Conservation (phyloP, 2,113 vertebrate genomes). For the Balaenoptera acutorostrata region DNA sequence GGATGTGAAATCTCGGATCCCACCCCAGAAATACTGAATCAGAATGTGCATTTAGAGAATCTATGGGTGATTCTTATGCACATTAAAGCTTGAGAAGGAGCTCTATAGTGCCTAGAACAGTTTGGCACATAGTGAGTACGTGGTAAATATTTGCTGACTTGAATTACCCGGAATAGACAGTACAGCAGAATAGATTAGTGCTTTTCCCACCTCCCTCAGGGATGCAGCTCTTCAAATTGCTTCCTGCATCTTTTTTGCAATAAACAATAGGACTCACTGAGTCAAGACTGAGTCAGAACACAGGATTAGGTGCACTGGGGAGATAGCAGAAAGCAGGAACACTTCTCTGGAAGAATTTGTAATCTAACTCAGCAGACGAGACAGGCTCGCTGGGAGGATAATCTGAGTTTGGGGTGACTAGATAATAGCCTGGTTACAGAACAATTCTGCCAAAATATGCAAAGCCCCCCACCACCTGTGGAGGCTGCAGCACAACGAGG, state of each 20-base stretch:
- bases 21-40: not conserved
- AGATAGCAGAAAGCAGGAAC: not conserved
- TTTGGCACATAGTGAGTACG: not conserved
- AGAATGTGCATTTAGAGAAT: not conserved
- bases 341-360: not conserved
- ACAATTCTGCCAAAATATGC: not conserved
- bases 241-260: not conserved
- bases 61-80: not conserved
- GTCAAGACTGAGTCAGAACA: not conserved
- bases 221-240: not conserved
- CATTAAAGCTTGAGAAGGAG: not conserved
- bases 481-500: not conserved
- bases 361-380: not conserved
- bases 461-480: not conserved
- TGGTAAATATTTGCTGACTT: not conserved
- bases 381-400: not conserved
- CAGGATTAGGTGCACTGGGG: not conserved
- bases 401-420: not conserved
- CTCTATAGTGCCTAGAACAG: not conserved
- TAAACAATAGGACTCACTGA: not conserved
- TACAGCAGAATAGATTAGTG: not conserved
- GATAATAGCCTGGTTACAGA: not conserved
- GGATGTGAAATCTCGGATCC: not conserved
- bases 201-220: not conserved
- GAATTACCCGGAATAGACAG: not conserved